These are phyloP conservation scores for Drosophila putrida DNA, from an alignment of 2,888 invertebrate genomes.

Conservation along the genomic window DNA sequence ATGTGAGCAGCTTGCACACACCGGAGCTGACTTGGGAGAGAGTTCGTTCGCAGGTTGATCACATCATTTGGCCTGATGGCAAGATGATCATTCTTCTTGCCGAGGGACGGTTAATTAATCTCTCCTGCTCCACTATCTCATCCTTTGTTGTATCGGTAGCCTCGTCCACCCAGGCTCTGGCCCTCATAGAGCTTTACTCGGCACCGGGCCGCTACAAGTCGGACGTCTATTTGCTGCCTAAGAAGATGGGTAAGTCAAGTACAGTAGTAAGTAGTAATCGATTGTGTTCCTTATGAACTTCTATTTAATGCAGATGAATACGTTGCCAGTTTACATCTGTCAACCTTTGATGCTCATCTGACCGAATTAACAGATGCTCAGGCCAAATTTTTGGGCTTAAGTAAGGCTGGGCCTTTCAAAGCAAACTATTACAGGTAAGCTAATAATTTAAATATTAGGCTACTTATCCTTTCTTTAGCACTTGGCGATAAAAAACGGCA, in stretches of 20 bases:
- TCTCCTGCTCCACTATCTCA: constrained; percentile 97
- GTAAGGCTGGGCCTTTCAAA: constrained; percentile 98
- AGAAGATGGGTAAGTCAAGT: constrained; percentile 93
- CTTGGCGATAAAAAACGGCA: no score
- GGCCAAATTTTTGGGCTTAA: constrained; percentile 97
- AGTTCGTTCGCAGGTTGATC: constrained; percentile 98
- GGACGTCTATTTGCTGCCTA: constrained; percentile 97
- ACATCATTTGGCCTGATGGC: constrained; percentile 98
- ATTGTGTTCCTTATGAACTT: not conserved
- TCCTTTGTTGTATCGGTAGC: constrained; percentile 99
- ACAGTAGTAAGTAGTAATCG: fast-evolving
- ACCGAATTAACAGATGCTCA: constrained; percentile 98
- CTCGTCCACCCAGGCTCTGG: constrained; percentile 97
- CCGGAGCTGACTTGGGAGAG: constrained; percentile 98
- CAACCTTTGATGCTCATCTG: constrained; percentile 97
- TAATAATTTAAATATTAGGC: no score
- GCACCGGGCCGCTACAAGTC: constrained; percentile 96
- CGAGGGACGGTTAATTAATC: constrained; percentile 97
- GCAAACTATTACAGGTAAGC: constrained; percentile 97
- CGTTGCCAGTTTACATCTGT: constrained; percentile 97
- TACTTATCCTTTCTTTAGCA: no score
- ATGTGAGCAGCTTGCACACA: constrained; percentile 96
- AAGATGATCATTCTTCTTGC: constrained; percentile 96
- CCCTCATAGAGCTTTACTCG: constrained; percentile 98
- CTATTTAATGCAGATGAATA: constrained; percentile 91